Evolutionary conservation across 2,888 invertebrate species (phyloP), one percentile per base, ranked within the genome.

Genomic region (Campoplex nolae): DNA sequence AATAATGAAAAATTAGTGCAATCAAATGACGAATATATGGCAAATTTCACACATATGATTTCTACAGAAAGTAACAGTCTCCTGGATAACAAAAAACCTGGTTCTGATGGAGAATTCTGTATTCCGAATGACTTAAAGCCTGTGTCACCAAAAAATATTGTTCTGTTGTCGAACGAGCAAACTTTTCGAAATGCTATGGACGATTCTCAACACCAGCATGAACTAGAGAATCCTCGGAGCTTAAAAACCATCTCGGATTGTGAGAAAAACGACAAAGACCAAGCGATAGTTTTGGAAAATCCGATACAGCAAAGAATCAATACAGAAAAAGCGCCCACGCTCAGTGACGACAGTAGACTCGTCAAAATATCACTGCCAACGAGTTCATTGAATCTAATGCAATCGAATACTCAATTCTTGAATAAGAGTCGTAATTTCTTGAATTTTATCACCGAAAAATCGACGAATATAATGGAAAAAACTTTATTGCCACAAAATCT

Each of bases 401-500:
- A 93, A 77, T 92, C 94, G 0, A 94, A 94, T 88, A 90, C 92
- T 54, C 94, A 92, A 80, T 92, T 94, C 87, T 74, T 94, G 35
- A 94, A 93, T 75, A 93, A 93, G 51, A 93, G 94, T 83, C 92
- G 92, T 0, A 91, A 93, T 75, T 93, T 94, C 80, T 83, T 94
- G 16, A 93, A 93, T 58, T 94, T 93, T 23, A 93, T 94, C 32
- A 94, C 93, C 11, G 93, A 94, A 74, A 94, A 93, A 76, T 94
- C 94, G 1, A 93, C 93, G 23, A 94, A 93, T 38, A 94, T 94
- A 8, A 93, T 94, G 93, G 94, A 94, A 62, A 93, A 92, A 85
- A 91, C 93, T 7, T 85, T 94, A n/a, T 85, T 94, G 65, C 92
- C 93, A 6, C 94, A 93, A 18, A 90, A 93, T 83, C 89, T 93